Base-by-base conservation (phyloP, 2,888 invertebrate species). In the Acanthoscelides obtectus region DNA sequence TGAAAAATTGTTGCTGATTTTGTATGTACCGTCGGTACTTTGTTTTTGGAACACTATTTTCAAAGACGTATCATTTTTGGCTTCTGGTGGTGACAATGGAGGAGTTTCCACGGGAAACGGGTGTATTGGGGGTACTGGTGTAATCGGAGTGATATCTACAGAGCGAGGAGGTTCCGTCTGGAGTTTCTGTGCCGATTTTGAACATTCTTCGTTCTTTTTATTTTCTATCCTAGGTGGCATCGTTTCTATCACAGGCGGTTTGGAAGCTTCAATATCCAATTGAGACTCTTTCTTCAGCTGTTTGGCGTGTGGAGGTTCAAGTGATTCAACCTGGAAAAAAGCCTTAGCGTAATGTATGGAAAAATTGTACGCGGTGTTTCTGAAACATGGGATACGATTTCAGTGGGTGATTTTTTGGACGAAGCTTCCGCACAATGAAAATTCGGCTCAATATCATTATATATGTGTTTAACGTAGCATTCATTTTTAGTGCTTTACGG, bases 11-110 rank as follows among this genome's bases (percentile, higher is more conserved):
- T 81, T 80, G 74, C 86, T 86, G 6, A 87, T 86, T 79, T 87
- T 87, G 76, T 87, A 87, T 22, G 85, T 83, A 12, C 87, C 87
- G 72, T 87, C 86, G 72, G 85, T 83, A 22, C 84, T 75, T 73
- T 87, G 87, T 75, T 87, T 87, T 72, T 87, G 87, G 73, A 88
- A 80, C 6, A 87, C 84, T 72, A 88, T 82, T 76, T 87, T 88
- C 67, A 87, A 77, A 1, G 87, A 82, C 21, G 82, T 79, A 64
- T 80, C 80, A 8, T 73, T 65, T 71, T 76, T 76, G 20, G 73
- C 27, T 72, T 75, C 75, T 22, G 73, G 73, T 6, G 72, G 70
- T 66, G 22, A 45, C 6, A 1, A 45, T 12, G 45, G 45, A 12
- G 45, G 45, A 45, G 45, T 45, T 45, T 45, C 45, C 45, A 17